phyloP scores from a whole-genome alignment of 2,797 vertebrate genomes.

The Sebastolobus alascanus region DNA sequence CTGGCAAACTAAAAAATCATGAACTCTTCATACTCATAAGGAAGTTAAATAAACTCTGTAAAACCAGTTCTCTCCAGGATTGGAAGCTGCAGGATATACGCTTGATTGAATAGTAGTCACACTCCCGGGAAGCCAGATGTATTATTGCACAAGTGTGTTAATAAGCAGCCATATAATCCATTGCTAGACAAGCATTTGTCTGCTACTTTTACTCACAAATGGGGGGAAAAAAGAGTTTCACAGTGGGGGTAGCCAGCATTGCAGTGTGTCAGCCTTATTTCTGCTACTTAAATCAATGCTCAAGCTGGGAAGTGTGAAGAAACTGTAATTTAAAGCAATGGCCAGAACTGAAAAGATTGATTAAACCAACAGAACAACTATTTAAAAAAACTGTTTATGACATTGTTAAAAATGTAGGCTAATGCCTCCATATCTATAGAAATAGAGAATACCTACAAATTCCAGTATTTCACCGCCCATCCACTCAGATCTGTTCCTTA shows the following conservation, averaged over 20 bases:
- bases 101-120: conserved; percentile 33
- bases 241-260: conserved; percentile 28
- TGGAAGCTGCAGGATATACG: conserved; percentile 12
- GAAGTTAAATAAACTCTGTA: conserved; percentile 50
- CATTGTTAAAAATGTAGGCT: neutral
- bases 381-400: neutral
- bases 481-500: conserved; percentile 38
- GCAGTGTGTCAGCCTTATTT: conserved; percentile 21
- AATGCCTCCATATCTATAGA: neutral
- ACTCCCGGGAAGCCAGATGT: conserved; percentile 41
- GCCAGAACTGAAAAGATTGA: conserved; percentile 9
- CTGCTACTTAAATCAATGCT: conserved; percentile 42
- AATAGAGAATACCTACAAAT: neutral
- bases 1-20: conserved; percentile 38
- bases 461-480: conserved; percentile 33
- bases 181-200: conserved; percentile 43
- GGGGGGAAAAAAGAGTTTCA: conserved; percentile 14
- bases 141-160: conserved; percentile 50
- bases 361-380: conserved; percentile 1
- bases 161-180: conserved; percentile 54
- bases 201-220: conserved; percentile 43
- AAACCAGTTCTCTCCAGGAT: neutral
- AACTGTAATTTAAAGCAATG: neutral
- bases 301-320: conserved; percentile 16
- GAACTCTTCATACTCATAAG: conserved; percentile 53